These are phyloP conservation scores for Actenoides hombroni DNA, from an alignment of 2,113 vertebrate species.

Conservation along the genomic window DNA sequence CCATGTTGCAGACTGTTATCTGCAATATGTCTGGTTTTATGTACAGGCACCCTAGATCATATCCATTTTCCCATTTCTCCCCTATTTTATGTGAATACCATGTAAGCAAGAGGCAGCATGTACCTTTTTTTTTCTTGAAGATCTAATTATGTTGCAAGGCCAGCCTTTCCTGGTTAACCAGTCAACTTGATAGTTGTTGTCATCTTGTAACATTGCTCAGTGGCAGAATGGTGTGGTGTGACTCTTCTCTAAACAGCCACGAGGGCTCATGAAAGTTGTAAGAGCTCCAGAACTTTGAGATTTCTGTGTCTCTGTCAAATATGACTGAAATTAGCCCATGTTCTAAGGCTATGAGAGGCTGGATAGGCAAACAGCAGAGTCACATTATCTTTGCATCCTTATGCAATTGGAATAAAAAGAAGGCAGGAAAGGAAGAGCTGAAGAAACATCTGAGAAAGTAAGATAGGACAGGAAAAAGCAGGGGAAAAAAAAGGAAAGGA, in stretches of 20 bases:
- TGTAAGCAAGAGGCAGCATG: not conserved
- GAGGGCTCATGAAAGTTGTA: not conserved
- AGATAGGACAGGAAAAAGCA: not conserved
- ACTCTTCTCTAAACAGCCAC: not conserved
- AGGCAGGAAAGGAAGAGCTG: not conserved
- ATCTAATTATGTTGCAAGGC: not conserved
- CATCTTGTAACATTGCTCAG: not conserved
- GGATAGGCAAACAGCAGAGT: not conserved
- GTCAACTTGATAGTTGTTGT: not conserved
- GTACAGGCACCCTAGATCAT: not conserved
- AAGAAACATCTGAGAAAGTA: not conserved
- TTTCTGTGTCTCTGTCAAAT: not conserved
- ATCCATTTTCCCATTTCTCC: not conserved
- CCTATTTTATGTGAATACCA: not conserved
- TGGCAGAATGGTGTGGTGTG: accelerated
- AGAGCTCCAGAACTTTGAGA: not conserved
- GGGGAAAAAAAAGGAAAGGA: not conserved
- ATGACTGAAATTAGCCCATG: not conserved
- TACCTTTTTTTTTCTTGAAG: not conserved
- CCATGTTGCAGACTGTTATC: not conserved
- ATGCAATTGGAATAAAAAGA: not conserved
- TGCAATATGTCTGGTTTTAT: not conserved
- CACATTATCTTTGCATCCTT: not conserved
- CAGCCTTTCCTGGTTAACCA: not conserved
- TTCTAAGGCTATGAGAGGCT: not conserved